phyloP scores from a whole-genome alignment of 2,888 invertebrate species.

The Caradrina kadenii region DNA sequence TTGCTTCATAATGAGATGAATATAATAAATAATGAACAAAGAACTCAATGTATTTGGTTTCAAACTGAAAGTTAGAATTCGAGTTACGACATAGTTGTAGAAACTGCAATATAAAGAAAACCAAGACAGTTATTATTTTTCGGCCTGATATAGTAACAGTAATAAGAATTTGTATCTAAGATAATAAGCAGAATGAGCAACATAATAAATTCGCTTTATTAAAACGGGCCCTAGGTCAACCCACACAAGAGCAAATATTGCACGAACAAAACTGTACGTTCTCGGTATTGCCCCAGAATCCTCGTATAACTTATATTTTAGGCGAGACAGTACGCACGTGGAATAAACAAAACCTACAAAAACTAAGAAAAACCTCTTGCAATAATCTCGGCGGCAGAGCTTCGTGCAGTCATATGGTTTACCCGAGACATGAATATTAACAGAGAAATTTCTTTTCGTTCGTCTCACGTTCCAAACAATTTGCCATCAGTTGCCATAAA shows the following conservation, averaged over 20 bases:
- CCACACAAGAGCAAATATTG: slow-evolving; percentile 29
- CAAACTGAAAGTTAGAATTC: neutral
- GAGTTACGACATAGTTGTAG: neutral
- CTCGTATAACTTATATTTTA: slow-evolving; percentile 67
- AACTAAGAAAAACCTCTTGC: slow-evolving; percentile 62
- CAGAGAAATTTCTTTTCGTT: slow-evolving; percentile 69
- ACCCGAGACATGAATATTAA: slow-evolving; percentile 83
- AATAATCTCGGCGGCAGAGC: slow-evolving; percentile 68
- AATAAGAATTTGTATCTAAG: slow-evolving; percentile 18
- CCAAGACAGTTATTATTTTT: slow-evolving; percentile 20
- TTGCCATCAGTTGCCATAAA: slow-evolving; percentile 84
- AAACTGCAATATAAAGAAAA: neutral
- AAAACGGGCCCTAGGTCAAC: slow-evolving; percentile 14
- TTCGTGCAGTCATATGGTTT: slow-evolving; percentile 69
- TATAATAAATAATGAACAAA: neutral
- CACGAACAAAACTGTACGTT: slow-evolving; percentile 22
- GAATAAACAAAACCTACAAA: slow-evolving; percentile 68
- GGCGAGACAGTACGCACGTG: slow-evolving; percentile 64
- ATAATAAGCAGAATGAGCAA: slow-evolving; percentile 28
- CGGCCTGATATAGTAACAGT: slow-evolving; percentile 8
- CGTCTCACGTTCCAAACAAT: slow-evolving; percentile 79
- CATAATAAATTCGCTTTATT: slow-evolving; percentile 28
- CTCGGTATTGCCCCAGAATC: slow-evolving; percentile 44
- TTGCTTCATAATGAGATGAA: no score
- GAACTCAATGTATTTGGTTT: neutral